These are phyloP conservation scores for Xylota segnis DNA, from an alignment of 2,888 invertebrate genomes.

Conservation along the genomic window DNA sequence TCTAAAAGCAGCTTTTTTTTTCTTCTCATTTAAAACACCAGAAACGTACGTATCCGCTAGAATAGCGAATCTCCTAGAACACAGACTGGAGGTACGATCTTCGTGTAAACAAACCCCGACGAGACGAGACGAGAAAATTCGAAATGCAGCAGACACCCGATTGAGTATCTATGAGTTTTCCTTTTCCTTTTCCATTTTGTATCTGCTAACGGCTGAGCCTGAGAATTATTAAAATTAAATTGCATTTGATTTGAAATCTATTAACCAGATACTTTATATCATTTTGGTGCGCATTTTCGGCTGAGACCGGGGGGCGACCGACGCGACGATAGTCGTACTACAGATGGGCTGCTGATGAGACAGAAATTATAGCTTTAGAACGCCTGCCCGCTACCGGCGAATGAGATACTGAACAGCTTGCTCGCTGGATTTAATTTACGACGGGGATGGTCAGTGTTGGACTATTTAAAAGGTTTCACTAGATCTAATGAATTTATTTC, in stretches of 20 bases:
- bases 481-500: constrained; percentile 4
- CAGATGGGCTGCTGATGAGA: constrained; percentile 42
- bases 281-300: constrained; percentile 6
- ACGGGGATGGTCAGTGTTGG: constrained; percentile 12
- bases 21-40: constrained; percentile 58
- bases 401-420: constrained; percentile 17
- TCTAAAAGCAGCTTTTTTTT: constrained; percentile 39
- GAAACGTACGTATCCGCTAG: constrained; percentile 68
- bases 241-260: constrained; percentile 64
- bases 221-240: constrained; percentile 62
- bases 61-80: constrained; percentile 37
- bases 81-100: constrained; percentile 7
- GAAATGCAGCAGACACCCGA: constrained; percentile 50
- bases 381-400: not conserved
- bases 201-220: constrained; percentile 23
- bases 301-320: not conserved
- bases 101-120: constrained; percentile 61
- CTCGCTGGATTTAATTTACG: constrained; percentile 15
- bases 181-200: not conserved
- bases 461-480: constrained; percentile 1
- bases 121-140: constrained; percentile 31
- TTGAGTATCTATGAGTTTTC: not conserved
- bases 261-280: constrained; percentile 61
- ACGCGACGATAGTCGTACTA: not conserved
- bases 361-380: constrained; percentile 11